Evolutionary conservation across 2,888 invertebrate genomes (phyloP), one percentile per base, ranked within the genome.

Genomic region (Xylota segnis): DNA sequence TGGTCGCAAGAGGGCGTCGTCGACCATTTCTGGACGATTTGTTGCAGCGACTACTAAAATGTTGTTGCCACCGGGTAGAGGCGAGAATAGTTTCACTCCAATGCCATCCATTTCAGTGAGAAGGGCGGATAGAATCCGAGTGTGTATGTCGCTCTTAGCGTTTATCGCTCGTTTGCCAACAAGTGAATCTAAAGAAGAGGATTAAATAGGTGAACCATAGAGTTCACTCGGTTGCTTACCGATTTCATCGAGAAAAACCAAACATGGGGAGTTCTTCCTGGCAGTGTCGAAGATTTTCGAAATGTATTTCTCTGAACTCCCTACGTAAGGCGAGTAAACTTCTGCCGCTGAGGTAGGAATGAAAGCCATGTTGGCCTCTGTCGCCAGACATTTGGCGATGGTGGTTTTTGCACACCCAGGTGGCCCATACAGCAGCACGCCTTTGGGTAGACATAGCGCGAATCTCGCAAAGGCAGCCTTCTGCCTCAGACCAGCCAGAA

Each of bases 381-480:
- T 92, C 10, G 95, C 94, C 37, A 94, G 90, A 14, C 94, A 94
- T 88, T 94, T 93, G 3, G 94, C 94, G 61, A 95, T 90, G 5
- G 93, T 94, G 0, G 95, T 95, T 91, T 95, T 95, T n/a, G 94
- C 94, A 90, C 95, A 95, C 0, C 95, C 95, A 0, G 95, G 95
- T 5, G 95, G 95, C 0, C 95, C 95, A 90, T 94, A 94, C 7
- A 95, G 90, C 52, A 95, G 90, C 37, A 95, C 92, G 29, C 95
- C 94, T 89, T 93, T 93, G 0, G 95, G 94, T 72, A 93, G 91
- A 32, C 92, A 92, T 43, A 95, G 91, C 5, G 94, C 94, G 88
- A 95, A 92, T 43, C 93, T 90, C 7, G 90, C 88, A 89, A 94
- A 95, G 0, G 93, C 92, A 29, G 93, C 92, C 0, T 93, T 93